Conservation (phyloP, 2,888 invertebrate species). For the Ryuthela nishihirai region DNA sequence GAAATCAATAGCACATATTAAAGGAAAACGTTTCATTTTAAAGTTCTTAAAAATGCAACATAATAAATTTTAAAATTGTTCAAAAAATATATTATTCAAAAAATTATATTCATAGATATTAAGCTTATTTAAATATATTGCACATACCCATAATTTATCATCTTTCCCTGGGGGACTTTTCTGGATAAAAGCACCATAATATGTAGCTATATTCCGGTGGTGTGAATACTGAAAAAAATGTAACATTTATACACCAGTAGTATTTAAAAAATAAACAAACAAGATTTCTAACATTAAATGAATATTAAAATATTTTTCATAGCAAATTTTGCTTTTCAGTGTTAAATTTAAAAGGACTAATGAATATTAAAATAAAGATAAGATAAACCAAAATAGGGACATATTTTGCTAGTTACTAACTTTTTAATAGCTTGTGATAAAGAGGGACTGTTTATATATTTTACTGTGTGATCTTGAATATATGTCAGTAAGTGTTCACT, state of each 20-base stretch:
- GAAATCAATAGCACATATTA: too few relatives aligned
- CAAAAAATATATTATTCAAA: neutral
- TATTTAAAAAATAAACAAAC: neutral
- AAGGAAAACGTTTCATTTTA: neutral
- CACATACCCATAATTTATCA: constrained; percentile 86
- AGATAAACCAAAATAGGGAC: too few relatives aligned
- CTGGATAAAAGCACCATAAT: constrained; percentile 99
- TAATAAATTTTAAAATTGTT: neutral
- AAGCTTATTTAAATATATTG: neutral
- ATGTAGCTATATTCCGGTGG: constrained; percentile 99
- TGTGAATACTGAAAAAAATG: constrained; percentile 71
- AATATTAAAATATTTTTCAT: neutral
- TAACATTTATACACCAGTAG: neutral
- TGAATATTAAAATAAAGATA: neutral
- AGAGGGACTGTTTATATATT: too few relatives aligned
- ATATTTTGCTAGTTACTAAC: too few relatives aligned
- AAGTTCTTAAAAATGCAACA: neutral
- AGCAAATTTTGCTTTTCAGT: neutral
- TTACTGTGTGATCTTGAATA: too few relatives aligned
- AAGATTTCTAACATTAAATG: constrained; percentile 6
- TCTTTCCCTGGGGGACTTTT: constrained; percentile 98
- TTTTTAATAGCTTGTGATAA: too few relatives aligned
- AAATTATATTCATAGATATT: neutral
- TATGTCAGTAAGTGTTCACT: too few relatives aligned
- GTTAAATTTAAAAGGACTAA: neutral